A percentile compares a stretch with the other conserved stretches of the same genome.
Conservation (phyloP, 2,888 invertebrate genomes). For the Atethmia centrago region DNA sequence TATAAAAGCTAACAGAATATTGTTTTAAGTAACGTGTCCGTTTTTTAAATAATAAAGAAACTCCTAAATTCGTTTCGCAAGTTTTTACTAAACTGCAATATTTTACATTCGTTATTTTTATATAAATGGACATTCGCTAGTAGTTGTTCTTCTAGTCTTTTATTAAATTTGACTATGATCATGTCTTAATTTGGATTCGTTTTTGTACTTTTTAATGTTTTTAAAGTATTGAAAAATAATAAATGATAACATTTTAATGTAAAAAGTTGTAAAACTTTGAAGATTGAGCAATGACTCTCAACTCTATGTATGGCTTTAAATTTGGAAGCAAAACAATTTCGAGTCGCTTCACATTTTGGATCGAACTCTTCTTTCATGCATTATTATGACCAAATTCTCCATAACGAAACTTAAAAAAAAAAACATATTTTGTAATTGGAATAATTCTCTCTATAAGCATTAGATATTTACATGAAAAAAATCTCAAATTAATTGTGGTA, state of each 20-base stretch:
- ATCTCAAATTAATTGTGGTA: constrained; percentile 90
- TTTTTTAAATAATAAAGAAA: constrained; percentile 20
- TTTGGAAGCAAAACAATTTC: constrained; percentile 62
- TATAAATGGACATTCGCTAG: constrained; percentile 51
- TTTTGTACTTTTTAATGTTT: constrained; percentile 46
- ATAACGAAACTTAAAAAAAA: constrained; percentile 71
- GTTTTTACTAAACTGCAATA: constrained; percentile 51
- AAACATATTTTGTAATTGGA: constrained; percentile 82
- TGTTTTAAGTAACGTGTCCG: constrained; percentile 20
- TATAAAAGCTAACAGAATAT: constrained; percentile 59
- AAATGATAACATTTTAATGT: constrained; percentile 49
- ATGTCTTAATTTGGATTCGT: constrained; percentile 43
- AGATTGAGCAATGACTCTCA: constrained; percentile 31
- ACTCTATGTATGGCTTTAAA: constrained; percentile 49
- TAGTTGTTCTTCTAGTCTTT: constrained; percentile 66
- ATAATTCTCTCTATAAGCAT: constrained; percentile 88
- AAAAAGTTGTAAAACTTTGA: constrained; percentile 49
- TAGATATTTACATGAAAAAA: constrained; percentile 86
- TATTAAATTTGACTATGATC: constrained; percentile 56
- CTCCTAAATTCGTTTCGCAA: constrained; percentile 16
- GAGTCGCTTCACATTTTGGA: constrained; percentile 52
- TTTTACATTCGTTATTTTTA: constrained; percentile 35
- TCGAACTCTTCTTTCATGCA: constrained; percentile 55
- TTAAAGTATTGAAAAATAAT: constrained; percentile 55
- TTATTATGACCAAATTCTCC: constrained; percentile 82